These are phyloP conservation scores for Pyrocoelia pectoralis DNA, from an alignment of 2,888 invertebrate genomes.

Conservation along the genomic window DNA sequence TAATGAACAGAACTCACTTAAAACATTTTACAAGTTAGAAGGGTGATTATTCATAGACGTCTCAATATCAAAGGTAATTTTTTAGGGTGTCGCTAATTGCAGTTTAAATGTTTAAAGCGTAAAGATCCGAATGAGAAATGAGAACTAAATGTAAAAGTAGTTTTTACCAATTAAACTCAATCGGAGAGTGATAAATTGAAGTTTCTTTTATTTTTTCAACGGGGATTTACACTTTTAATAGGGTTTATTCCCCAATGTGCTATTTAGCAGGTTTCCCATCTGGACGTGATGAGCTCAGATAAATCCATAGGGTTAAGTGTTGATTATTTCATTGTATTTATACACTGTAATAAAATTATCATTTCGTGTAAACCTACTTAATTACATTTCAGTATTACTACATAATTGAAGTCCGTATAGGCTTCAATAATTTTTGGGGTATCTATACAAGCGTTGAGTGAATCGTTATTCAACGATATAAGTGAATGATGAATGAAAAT, in stretches of 20 bases:
- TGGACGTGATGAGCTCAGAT: constrained; percentile 44
- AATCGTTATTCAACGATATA: no score
- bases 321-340: constrained; percentile 45
- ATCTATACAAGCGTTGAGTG: no score
- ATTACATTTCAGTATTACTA: constrained; percentile 23
- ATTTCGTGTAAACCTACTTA: constrained; percentile 23
- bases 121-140: background rate
- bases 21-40: constrained; percentile 23
- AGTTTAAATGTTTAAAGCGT: background rate
- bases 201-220: constrained; percentile 48
- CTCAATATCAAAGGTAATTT: background rate
- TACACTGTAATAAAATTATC: constrained; percentile 48
- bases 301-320: constrained; percentile 45
- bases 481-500: no score
- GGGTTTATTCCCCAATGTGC: constrained; percentile 54
- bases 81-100: background rate
- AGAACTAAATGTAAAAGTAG: constrained; percentile 38
- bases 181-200: constrained; percentile 7
- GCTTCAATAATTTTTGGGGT: constrained; percentile 9
- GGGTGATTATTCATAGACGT: constrained; percentile 8
- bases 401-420: constrained; percentile 3
- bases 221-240: constrained; percentile 54
- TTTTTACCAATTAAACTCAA: constrained; percentile 54
- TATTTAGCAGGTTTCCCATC: constrained; percentile 46
- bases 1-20: constrained; percentile 16